Base-by-base conservation (phyloP, 2,888 invertebrate species). In the Serripes groenlandicus region DNA sequence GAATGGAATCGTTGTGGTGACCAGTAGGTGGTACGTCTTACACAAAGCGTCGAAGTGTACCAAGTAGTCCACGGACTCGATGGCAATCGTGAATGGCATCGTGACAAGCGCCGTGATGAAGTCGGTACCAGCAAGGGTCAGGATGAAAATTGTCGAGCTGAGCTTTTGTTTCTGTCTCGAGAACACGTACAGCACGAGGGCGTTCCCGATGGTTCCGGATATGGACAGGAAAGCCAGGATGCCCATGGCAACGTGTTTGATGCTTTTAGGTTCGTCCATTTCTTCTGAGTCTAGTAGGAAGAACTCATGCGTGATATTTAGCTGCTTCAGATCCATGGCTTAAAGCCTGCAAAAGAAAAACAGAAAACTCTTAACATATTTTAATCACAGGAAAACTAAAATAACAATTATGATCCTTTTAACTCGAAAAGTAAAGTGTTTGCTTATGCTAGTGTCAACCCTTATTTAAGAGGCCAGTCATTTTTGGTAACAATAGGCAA, bases 81-180 rank as follows among this genome's bases (percentile, higher is more conserved):
- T 88, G 64, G 83, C 88, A 26, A 93, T 92, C 0, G 93, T 92
- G 77, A 88, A 93, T 3, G 93, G 93, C 70, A 93, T 92, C 66
- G 93, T 92, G 4, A 93, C 87, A 7, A 92, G 77, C 74, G 93
- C 93, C 0, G 93, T 93, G 15, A 89, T 86, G 70, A 93, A 91
- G 74, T 93, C 93, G 0, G 92, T 92, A 11, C 91, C 91, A 21
- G 93, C 93, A 32, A 93, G 73, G 4, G 92, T 91, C 56, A 93
- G 75, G 62, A 93, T 93, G 77, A 93, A 93, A 54, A 93, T 91
- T 0, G 93, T 93, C 2, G 94, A 93, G 15, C 93, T 93, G 66
- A 86, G 77, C 74, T 92, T 92, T 83, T 93, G 88, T 60, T 89
- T 89, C 37, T 85, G 88, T 15, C 80, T 70, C 5, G 88, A 85